phyloP scores from a whole-genome alignment of 2,888 invertebrate genomes.

The Pemphredon lugubris region DNA sequence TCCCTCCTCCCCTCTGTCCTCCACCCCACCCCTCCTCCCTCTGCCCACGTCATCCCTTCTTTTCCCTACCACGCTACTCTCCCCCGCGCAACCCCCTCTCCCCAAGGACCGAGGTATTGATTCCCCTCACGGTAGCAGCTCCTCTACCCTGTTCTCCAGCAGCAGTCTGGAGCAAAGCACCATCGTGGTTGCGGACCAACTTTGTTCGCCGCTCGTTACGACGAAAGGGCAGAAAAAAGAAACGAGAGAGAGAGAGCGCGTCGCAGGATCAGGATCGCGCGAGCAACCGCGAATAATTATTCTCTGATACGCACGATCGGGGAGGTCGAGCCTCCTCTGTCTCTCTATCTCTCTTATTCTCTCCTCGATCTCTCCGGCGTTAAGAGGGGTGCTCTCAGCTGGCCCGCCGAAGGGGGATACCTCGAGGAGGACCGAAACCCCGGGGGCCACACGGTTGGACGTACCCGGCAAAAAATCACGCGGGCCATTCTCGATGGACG shows the following conservation, averaged over 20 bases:
- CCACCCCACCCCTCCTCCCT: slow-evolving; percentile 7
- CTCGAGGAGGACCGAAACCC: slow-evolving; percentile 21
- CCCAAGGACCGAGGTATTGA: slow-evolving; percentile 75
- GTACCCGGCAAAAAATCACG: slow-evolving; percentile 14
- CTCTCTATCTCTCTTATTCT: no score
- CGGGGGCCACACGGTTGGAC: background rate
- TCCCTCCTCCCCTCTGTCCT: slow-evolving; percentile 68
- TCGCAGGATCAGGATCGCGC: no score
- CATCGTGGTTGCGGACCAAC: slow-evolving; percentile 70
- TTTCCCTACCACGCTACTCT: slow-evolving; percentile 18
- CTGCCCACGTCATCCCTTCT: slow-evolving; percentile 13
- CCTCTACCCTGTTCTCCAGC: slow-evolving; percentile 75
- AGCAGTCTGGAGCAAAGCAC: slow-evolving; percentile 77
- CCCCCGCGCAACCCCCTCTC: slow-evolving; percentile 49
- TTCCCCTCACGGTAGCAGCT: slow-evolving; percentile 76
- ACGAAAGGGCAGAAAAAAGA: no score
- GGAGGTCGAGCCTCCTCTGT: no score
- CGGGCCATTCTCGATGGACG: slow-evolving; percentile 26
- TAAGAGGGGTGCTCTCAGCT: no score
- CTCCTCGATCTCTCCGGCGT: no score
- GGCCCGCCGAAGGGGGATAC: slow-evolving; percentile 5
- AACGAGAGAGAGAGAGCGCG: background rate
- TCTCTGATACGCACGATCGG: no score
- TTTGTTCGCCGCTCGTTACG: background rate
- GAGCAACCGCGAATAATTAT: no score